phyloP scores from a whole-genome alignment of 1,140 invertebrate genomes.

The Schlechtendalia chinensis region DNA sequence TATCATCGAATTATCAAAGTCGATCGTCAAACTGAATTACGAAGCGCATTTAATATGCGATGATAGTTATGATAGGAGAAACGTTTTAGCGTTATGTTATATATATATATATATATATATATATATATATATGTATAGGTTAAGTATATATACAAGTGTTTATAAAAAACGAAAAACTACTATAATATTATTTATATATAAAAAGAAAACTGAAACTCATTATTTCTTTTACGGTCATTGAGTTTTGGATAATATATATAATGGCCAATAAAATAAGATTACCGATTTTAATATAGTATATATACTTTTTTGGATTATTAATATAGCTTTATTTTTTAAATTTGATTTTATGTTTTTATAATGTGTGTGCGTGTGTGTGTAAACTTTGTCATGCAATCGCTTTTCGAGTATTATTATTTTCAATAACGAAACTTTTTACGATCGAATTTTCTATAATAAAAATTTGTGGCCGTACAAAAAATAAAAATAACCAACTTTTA shows the following conservation, averaged over 20 bases:
- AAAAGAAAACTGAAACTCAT: not conserved
- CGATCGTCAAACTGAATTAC: not conserved
- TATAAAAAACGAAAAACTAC: not conserved
- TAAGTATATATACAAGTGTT: not conserved
- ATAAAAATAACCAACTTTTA: conserved; percentile 5
- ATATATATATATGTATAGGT: not conserved
- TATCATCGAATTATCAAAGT: not conserved
- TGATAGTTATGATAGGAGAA: not conserved
- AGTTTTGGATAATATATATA: not conserved
- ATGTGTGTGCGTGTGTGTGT: too few species aligned
- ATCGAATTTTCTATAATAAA: conserved; percentile 32
- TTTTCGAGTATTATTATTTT: not conserved
- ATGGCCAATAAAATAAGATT: not conserved
- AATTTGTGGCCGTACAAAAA: conserved; percentile 1
- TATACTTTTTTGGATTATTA: not conserved
- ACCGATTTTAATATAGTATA: not conserved
- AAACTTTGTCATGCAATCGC: not conserved
- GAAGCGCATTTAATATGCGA: not conserved
- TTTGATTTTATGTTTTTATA: conserved; percentile 9
- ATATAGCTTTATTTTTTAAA: not conserved
- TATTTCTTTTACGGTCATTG: not conserved
- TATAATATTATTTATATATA: not conserved
- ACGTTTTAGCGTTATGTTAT: not conserved
- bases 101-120: not conserved
- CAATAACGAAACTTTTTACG: conserved; percentile 36